phyloP scores from a whole-genome alignment of 2,113 vertebrate genomes.

The Porphyrio hochstetteri region DNA sequence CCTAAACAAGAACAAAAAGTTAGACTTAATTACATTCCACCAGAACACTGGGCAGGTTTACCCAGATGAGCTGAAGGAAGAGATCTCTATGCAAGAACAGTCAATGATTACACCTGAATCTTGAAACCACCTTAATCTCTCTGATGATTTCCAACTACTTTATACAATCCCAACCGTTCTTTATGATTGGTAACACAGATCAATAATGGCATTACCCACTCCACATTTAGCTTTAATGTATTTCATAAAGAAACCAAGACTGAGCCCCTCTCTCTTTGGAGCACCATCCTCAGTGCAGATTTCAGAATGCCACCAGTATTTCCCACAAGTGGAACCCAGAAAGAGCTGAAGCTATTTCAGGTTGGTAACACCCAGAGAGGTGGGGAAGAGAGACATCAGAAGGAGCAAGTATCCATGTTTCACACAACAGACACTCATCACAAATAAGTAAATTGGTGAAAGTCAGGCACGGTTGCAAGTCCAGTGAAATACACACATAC shows the following conservation, averaged over 20 bases:
- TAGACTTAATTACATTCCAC: not conserved
- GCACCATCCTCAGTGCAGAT: not conserved
- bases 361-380: not conserved
- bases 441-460: not conserved
- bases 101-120: not conserved
- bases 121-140: not conserved
- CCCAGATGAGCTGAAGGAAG: not conserved
- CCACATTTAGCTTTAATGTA: rapidly evolving
- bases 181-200: not conserved
- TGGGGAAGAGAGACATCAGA: not conserved
- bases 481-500: rapidly evolving
- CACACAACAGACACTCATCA: not conserved
- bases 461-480: not conserved
- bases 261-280: not conserved
- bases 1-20: not conserved
- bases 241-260: not conserved
- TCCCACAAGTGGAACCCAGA: not conserved
- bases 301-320: not conserved
- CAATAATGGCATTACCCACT: not conserved
- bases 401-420: not conserved
- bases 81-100: not conserved
- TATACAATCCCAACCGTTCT: not conserved
- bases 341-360: not conserved
- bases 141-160: not conserved
- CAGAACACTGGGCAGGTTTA: not conserved